These are phyloP conservation scores for Odocoileus hemionus DNA, from an alignment of 2,113 vertebrate species.

Conservation along the genomic window DNA sequence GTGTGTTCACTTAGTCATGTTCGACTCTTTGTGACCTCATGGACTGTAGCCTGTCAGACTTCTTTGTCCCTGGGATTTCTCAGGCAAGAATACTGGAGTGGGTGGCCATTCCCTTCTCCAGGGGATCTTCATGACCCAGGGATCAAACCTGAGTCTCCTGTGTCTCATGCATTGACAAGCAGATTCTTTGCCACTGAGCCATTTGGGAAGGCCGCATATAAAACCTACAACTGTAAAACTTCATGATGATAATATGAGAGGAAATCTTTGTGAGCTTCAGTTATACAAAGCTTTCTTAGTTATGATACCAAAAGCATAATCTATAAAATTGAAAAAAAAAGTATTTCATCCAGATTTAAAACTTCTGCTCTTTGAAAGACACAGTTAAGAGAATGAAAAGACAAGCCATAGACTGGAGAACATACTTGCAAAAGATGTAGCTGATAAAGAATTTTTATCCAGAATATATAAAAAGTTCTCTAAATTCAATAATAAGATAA, in stretches of 20 bases:
- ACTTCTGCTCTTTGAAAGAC: not conserved
- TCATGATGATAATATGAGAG: not conserved
- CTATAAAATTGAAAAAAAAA: not conserved
- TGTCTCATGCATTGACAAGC: not conserved
- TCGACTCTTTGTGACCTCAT: not conserved
- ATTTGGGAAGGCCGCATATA: not conserved
- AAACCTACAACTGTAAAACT: not conserved
- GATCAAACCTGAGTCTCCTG: not conserved
- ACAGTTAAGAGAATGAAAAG: not conserved
- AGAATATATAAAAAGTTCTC: not conserved
- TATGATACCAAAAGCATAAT: not conserved
- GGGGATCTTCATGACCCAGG: not conserved
- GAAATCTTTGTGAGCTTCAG: not conserved
- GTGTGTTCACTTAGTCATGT: not conserved
- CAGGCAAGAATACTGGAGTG: not conserved
- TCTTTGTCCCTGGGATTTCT: not conserved
- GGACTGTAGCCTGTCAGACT: not conserved
- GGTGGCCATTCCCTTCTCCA: not conserved
- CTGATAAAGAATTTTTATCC: not conserved
- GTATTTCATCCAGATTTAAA: slow-evolving; percentile 8
- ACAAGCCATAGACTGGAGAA: not conserved
- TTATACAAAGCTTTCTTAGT: slow-evolving; percentile 9
- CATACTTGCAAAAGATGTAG: slow-evolving; percentile 25
- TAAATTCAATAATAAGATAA: slow-evolving; percentile 13
- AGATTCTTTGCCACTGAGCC: not conserved